Evolutionary conservation across 2,113 vertebrate genomes (phyloP), one percentile per base, ranked within the genome.

Genomic region (Lophochroa leadbeateri): DNA sequence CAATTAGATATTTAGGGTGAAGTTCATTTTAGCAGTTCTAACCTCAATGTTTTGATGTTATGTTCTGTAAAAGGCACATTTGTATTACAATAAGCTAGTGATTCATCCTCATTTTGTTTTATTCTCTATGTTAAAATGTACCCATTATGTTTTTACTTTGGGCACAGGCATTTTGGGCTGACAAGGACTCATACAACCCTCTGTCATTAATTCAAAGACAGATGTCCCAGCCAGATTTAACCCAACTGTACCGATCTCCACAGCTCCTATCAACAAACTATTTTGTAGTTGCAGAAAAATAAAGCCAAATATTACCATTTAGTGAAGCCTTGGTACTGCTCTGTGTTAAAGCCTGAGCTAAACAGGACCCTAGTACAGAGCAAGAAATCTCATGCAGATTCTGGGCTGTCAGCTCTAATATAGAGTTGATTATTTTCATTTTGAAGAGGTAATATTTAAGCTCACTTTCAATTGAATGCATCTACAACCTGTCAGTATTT

Each of bases 371-470:
- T 55, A 14, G 7, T 23, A 82, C 24, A 65, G 44, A 65, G n/a
- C 53, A 86, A 39, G 65, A 74, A 94, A 86, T 53, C 70, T 88
- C 33, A 74, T 14, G 46, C 58, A 65, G 79, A 83, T 49, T 70
- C 79, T 57, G 41, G 28, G 79, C 87, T 94, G 94, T 89, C 93
- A 95, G 55, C 82, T 94, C 41, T 86, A 93, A 92, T 77, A 67
- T 0, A 24, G 20, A 90, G 53, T 70, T 93, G 76, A 95, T 94
- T 90, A 94, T 96, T 95, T 96, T 93, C 68, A 58, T 86, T 95
- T 96, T 95, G 78, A 91, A 90, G 77, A 94, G 61, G 75, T 94
- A 87, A 84, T 94, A 88, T 81, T 91, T 91, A 96, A 94, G 60
- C 43, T 89, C 41, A 21, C 47, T 87, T 97, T 88, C 81, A 95